Base-by-base conservation (phyloP, 1,140 invertebrate genomes). In the Cotesia glomerata region DNA sequence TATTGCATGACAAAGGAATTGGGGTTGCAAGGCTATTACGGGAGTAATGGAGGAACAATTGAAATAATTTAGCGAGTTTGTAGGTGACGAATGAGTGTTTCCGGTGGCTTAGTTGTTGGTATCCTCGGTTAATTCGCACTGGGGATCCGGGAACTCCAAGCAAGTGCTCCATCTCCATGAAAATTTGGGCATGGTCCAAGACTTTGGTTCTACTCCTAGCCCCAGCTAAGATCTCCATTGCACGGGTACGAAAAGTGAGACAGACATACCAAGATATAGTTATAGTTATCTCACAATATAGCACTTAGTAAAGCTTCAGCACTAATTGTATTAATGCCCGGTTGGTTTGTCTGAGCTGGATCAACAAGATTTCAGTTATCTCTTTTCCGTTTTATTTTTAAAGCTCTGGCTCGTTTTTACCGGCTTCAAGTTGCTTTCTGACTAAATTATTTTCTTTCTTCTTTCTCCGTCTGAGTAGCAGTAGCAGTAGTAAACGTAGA, bases 241-340 rank as follows among this genome's bases (percentile, higher is more conserved):
- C 5, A 49, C 11, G 61, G 35, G 54, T 58, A 68, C 4, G 58
- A 67, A 34, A 45, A 63, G 71, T 3, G 58, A 67, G 45, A 45
- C 59, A 62, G 56, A 74, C 1, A 2, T 26, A 26, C 2, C 26
- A 3, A 26, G 26, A 26, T 26, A 26, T 26, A 26, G 26, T 26
- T 26, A 26, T 61, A 49, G 62, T 52, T 54, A 52, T 69, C 35
- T 35, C 76, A 75, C 81, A 79, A 80, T 81, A 81, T 76, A 79
- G 80, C 79, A 82, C 80, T 85, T 85, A 83, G 79, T 77, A 81
- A 82, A 85, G 81, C 83, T 80, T 75, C 74, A 45, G 39, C 39
- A 80, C 82, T 85, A 86, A 86, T 86, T 85, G 82, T 85, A 85
- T 86, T 85, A 86, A 85, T 84, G 78, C 82, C 81, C 80, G 79